phyloP scores from a whole-genome alignment of 1,140 invertebrate species.

The Penaeus japonicus region DNA sequence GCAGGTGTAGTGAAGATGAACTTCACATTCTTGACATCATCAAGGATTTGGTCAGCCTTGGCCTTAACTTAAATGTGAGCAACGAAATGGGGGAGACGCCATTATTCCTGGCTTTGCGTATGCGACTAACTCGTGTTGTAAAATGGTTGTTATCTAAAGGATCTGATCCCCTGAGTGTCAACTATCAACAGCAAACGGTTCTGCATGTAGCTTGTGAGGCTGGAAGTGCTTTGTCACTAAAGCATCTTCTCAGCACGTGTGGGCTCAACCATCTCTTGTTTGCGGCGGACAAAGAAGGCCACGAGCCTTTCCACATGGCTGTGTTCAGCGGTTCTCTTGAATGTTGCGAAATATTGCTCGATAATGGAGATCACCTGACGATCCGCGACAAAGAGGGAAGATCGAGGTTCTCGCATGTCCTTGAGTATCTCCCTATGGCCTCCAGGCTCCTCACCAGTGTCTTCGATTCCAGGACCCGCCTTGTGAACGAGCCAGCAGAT shows the following conservation, averaged over 20 bases:
- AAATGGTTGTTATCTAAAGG: conserved; percentile 16
- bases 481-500: neutral
- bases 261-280: neutral
- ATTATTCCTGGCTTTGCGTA: conserved; percentile 18
- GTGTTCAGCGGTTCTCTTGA: conserved; percentile 34
- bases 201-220: neutral
- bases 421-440: conserved; percentile 37
- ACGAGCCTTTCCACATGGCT: conserved; percentile 34
- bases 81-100: conserved; percentile 24
- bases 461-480: conserved; percentile 11
- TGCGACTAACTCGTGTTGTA: neutral
- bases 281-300: neutral
- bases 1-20: neutral
- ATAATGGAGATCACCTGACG: conserved; percentile 42
- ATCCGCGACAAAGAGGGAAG: conserved; percentile 1
- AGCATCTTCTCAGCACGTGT: neutral
- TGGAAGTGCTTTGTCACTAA: conserved; percentile 18
- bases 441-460: conserved; percentile 10
- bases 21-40: neutral
- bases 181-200: too few relatives aligned
- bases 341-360: conserved; percentile 35
- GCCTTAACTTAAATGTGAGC: neutral
- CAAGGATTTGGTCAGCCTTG: neutral
- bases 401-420: conserved; percentile 22
- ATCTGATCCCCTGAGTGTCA: neutral